phyloP scores from a whole-genome alignment of 2,888 invertebrate species.

The Laothoe populi region DNA sequence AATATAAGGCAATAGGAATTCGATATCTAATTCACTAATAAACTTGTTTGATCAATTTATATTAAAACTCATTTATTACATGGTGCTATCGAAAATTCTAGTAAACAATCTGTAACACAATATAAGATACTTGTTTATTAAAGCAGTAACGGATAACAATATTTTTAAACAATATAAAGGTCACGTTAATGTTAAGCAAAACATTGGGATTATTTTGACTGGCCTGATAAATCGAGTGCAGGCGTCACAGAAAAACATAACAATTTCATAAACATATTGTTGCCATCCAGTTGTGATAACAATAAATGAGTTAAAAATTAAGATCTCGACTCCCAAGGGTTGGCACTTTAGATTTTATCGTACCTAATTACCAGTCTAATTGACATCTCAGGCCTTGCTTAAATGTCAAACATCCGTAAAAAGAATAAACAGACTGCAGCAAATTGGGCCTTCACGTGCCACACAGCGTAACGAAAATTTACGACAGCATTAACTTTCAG shows the following conservation, averaged over 20 bases:
- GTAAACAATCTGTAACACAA: background rate
- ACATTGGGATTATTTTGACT: slow-evolving; percentile 18
- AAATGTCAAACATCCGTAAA: slow-evolving; percentile 49
- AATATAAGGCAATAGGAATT: too few species aligned
- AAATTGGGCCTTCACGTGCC: slow-evolving; percentile 40
- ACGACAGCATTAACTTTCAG: slow-evolving; percentile 33
- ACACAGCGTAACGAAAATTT: slow-evolving; percentile 37
- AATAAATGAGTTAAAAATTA: background rate
- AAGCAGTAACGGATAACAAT: slow-evolving; percentile 7
- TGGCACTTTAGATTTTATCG: slow-evolving; percentile 47
- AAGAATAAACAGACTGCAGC: slow-evolving; percentile 39
- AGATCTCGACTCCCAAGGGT: background rate
- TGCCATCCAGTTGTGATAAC: background rate
- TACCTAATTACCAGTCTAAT: slow-evolving; percentile 57
- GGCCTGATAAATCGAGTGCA: slow-evolving; percentile 6
- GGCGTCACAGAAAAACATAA: background rate
- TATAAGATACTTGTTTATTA: background rate
- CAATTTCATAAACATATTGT: background rate
- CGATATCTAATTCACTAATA: too few species aligned
- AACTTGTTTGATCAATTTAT: background rate
- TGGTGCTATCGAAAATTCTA: background rate
- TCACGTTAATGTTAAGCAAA: slow-evolving; percentile 20
- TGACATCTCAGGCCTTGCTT: slow-evolving; percentile 51
- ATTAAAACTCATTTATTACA: background rate
- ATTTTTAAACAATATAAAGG: slow-evolving; percentile 23